Evolutionary conservation across 1,140 invertebrate genomes (phyloP), one percentile per base, ranked within the genome.

Genomic region (Drosophila bocqueti): DNA sequence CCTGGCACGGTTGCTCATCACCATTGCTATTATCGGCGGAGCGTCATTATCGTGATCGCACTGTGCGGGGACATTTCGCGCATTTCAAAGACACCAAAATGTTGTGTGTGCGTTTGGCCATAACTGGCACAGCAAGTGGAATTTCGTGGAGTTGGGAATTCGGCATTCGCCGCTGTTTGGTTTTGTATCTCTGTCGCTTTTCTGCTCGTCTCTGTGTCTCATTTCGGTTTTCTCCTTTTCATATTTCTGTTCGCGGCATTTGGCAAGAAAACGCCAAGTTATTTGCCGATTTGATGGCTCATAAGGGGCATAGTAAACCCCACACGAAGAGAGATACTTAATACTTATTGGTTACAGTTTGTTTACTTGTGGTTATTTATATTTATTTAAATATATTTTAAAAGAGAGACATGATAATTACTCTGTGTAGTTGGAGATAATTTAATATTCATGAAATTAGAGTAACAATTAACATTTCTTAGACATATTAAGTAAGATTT

Each of bases 211-310:
- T 55, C 50, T 31, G 26, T n/a, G 26, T 76, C 83, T 67, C 57
- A 63, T 78, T 73, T 74, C 76, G 72, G 55, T 79, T 87, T 87
- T 87, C 80, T 81, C 73, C 68, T 72, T 42, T 74, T 83, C 79
- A 55, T 61, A 49, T 72, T 43, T 64, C 68, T 77, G 54, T 47
- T 69, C 38, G 47, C 38, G 47, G 26, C 36, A 67, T 89, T 90
- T 90, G 81, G 68, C 78, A 90, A 89, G 57, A 81, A 84, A 75
- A 90, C 81, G 75, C 49, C 40, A 58, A 89, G 81, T 62, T 90
- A 89, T 89, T 84, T 74, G 76, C 54, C 43, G 42, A 58, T 84
- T 81, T 84, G 61, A 78, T 69, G 65, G 79, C 67, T 69, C 64
- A 87, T 80, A 76, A 80, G 67, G 47, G 81, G 74, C 69, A 79